Conservation (phyloP, 2,797 vertebrate species). For the Hyperoplus lanceolatus region DNA sequence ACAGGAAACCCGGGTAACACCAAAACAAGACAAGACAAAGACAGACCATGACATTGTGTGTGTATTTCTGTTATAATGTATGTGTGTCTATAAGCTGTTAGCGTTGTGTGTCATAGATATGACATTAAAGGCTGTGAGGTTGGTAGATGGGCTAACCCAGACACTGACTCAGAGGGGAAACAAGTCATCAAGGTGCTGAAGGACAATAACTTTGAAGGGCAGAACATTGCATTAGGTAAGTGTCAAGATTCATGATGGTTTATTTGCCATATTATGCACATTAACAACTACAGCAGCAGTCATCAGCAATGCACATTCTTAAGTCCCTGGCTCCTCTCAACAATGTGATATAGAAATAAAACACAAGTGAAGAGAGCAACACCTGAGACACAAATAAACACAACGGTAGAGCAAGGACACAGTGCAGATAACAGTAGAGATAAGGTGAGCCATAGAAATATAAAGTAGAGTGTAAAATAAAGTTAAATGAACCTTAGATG, state of each 20-base stretch:
- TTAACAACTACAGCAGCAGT: too few relatives aligned
- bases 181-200: slow-evolving; percentile 85
- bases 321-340: too few relatives aligned
- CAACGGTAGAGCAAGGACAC: too few relatives aligned
- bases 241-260: not conserved
- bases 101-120: slow-evolving; percentile 71
- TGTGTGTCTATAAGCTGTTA: not conserved
- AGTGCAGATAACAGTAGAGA: too few relatives aligned
- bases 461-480: too few relatives aligned
- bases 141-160: slow-evolving; percentile 83
- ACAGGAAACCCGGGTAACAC: too few relatives aligned
- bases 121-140: slow-evolving; percentile 89
- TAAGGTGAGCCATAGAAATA: too few relatives aligned
- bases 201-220: slow-evolving; percentile 87
- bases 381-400: too few relatives aligned
- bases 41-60: not conserved
- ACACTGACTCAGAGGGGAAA: slow-evolving; percentile 66
- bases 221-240: slow-evolving; percentile 83
- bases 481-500: too few relatives aligned
- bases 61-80: not conserved
- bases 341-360: not conserved
- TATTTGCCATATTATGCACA: not conserved
- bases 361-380: not conserved
- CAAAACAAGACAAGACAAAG: too few relatives aligned
- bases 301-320: too few relatives aligned